A percentile compares a stretch with the other conserved stretches of the same genome.
Evolutionary conservation across 2,797 vertebrate genomes (phyloP).

Genomic region (Pipistrellus kuhlii): DNA sequence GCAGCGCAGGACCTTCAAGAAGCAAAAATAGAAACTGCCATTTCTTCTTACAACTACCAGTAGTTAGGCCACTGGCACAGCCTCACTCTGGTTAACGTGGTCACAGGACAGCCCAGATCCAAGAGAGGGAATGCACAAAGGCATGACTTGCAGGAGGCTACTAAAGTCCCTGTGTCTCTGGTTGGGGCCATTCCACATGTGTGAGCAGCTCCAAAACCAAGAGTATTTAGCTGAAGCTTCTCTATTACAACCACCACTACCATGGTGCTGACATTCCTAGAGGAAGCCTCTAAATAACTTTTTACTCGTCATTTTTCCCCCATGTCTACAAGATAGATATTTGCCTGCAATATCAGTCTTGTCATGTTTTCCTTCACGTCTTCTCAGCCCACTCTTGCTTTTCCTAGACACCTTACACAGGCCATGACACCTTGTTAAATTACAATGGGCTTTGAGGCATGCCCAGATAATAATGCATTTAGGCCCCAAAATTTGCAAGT

Average conservation of each 20-base stretch:
- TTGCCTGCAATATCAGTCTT: background rate
- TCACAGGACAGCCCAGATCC: background rate
- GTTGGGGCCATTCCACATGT: background rate
- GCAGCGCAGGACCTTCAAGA: background rate
- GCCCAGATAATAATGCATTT: background rate
- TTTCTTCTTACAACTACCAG: background rate
- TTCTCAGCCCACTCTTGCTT: background rate
- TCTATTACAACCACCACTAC: background rate
- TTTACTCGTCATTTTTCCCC: background rate
- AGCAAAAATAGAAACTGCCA: conserved; percentile 56
- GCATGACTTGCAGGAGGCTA: background rate
- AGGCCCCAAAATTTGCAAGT: background rate
- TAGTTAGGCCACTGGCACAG: background rate
- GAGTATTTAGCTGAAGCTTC: background rate
- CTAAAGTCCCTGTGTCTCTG: rapidly evolving
- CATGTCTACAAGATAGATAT: background rate
- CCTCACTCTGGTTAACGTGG: conserved; percentile 23
- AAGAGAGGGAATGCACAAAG: background rate
- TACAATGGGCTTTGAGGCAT: background rate
- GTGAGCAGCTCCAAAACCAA: background rate
- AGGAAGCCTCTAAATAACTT: background rate
- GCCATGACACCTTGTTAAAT: background rate
- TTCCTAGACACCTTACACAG: background rate
- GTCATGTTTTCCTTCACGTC: background rate
- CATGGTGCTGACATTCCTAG: conserved; percentile 14